Conservation (phyloP, 1,140 invertebrate species). For the Drosophila rhopaloa region DNA sequence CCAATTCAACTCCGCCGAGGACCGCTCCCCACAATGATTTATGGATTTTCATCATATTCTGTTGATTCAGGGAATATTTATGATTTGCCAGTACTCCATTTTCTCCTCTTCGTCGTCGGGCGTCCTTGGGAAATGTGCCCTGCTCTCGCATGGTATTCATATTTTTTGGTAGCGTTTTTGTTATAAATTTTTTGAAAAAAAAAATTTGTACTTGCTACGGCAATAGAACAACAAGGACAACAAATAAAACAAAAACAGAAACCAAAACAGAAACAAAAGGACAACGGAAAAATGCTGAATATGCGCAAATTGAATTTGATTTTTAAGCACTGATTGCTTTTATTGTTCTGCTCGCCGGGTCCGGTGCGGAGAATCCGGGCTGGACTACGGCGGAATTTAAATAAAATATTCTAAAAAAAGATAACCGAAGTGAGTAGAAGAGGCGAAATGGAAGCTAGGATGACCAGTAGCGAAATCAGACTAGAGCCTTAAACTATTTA, state of each 20-base stretch:
- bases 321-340: conserved; percentile 82
- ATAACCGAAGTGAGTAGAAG: conserved; percentile 6
- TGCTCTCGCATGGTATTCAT: conserved; percentile 15
- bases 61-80: conserved; percentile 84
- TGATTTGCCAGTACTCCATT: conserved; percentile 56
- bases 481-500: neutral
- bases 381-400: conserved; percentile 52
- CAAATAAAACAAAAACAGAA: conserved; percentile 24
- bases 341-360: conserved; percentile 65
- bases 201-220: conserved; percentile 33
- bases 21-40: conserved; percentile 70
- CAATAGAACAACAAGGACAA: conserved; percentile 27
- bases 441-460: neutral
- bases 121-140: conserved; percentile 47
- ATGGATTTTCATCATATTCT: conserved; percentile 84
- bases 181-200: conserved; percentile 73
- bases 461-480: conserved; percentile 5
- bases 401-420: conserved; percentile 72
- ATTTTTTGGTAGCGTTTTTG: conserved; percentile 43
- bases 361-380: conserved; percentile 8
- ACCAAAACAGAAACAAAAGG: conserved; percentile 44
- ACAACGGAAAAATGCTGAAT: conserved; percentile 74
- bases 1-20: conserved; percentile 10
- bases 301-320: conserved; percentile 82
- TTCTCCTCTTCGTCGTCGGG: neutral